A percentile compares a stretch with the other conserved stretches of the same genome.
Conservation (phyloP, 2,888 invertebrate species). For the Megaustenia siamemsis region DNA sequence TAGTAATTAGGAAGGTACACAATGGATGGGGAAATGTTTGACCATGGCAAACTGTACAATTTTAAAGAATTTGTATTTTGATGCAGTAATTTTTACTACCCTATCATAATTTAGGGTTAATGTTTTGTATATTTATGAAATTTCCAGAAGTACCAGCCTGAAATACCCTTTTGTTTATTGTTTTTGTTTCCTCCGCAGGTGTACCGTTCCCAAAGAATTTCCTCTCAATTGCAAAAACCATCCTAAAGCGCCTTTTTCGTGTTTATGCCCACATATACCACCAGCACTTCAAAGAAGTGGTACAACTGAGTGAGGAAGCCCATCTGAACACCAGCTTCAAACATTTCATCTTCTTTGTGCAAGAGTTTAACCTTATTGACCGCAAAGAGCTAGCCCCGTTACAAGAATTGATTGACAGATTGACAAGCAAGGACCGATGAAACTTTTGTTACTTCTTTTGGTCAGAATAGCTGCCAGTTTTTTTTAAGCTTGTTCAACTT, state of each 20-base stretch:
- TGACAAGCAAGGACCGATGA: constrained; percentile 73
- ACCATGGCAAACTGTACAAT: too few relatives aligned
- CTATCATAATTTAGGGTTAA: too few relatives aligned
- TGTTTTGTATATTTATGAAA: too few relatives aligned
- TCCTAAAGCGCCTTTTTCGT: constrained; percentile 97
- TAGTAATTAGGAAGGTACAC: too few relatives aligned
- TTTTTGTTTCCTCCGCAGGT: constrained; percentile 82
- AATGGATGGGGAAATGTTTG: too few relatives aligned
- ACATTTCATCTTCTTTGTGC: constrained; percentile 98
- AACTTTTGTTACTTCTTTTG: neutral
- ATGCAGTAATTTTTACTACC: too few relatives aligned
- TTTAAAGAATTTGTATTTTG: too few relatives aligned
- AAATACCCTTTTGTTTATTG: neutral
- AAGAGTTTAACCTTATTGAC: constrained; percentile 98
- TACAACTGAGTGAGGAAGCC: constrained; percentile 95
- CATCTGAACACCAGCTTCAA: constrained; percentile 99
- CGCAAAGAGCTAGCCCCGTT: constrained; percentile 96
- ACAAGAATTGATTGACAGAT: constrained; percentile 94
- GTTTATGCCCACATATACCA: constrained; percentile 99
- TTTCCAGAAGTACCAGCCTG: neutral
- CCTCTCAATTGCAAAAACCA: constrained; percentile 96
- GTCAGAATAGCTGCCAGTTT: constrained; percentile 10
- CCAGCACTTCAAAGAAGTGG: constrained; percentile 98
- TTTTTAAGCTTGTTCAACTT: neutral
- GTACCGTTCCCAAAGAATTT: constrained; percentile 99